phyloP scores from a whole-genome alignment of 2,888 invertebrate species.

The Papilio demoleus region DNA sequence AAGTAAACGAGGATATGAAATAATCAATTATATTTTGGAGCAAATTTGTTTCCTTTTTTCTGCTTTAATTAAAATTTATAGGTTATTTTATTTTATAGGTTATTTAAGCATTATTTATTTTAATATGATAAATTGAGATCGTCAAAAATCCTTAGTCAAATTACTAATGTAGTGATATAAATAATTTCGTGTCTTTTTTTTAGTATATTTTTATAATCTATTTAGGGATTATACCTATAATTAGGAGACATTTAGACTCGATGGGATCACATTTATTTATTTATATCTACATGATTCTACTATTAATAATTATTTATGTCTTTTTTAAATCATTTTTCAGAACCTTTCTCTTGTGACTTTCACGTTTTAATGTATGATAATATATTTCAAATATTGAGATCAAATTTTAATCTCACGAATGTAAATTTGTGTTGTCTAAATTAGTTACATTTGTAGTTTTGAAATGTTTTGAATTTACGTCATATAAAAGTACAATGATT shows the following conservation, averaged over 20 bases:
- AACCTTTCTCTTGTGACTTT: constrained; percentile 24
- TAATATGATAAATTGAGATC: background rate
- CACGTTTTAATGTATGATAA: background rate
- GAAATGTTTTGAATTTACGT: background rate
- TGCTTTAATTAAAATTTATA: background rate
- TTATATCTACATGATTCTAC: constrained; percentile 40
- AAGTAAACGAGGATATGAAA: constrained; percentile 8
- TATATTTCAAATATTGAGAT: background rate
- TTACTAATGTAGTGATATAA: constrained; percentile 22
- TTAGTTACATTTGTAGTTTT: background rate
- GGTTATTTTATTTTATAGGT: background rate
- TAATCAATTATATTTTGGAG: background rate
- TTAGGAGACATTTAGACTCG: constrained; percentile 67
- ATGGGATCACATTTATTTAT: constrained; percentile 63
- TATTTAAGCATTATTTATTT: background rate
- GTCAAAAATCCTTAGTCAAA: constrained; percentile 21
- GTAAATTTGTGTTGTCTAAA: background rate
- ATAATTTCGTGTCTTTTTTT: constrained; percentile 9
- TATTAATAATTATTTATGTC: constrained; percentile 44
- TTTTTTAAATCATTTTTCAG: constrained; percentile 26
- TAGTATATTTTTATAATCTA: constrained; percentile 40
- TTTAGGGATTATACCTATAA: constrained; percentile 50
- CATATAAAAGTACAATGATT: background rate
- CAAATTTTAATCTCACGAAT: background rate
- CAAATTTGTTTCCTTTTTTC: too few relatives aligned